These are phyloP conservation scores for Ostrea denselamellosa DNA, from an alignment of 1,140 invertebrate genomes.

Conservation along the genomic window DNA sequence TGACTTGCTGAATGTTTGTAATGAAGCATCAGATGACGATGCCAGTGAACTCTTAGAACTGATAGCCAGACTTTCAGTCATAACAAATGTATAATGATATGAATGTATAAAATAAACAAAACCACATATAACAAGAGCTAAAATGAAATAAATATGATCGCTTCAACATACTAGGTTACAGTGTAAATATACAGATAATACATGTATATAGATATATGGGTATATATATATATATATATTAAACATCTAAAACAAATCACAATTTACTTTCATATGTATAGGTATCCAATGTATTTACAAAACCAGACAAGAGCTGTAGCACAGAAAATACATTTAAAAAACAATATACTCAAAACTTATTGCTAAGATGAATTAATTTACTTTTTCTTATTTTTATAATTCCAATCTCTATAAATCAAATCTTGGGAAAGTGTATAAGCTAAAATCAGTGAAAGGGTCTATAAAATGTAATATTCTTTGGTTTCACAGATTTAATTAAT, in stretches of 20 bases:
- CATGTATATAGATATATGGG: slow-evolving; percentile 38
- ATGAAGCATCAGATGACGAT: background rate
- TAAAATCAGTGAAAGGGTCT: slow-evolving; percentile 16
- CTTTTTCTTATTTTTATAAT: background rate
- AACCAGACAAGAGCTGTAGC: background rate
- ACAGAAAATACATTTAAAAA: background rate
- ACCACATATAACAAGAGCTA: slow-evolving; percentile 39
- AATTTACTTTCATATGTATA: slow-evolving; percentile 34
- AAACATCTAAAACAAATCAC: slow-evolving; percentile 40
- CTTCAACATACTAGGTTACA: slow-evolving; percentile 14
- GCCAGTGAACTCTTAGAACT: slow-evolving; percentile 1
- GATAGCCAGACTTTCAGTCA: slow-evolving; percentile 21
- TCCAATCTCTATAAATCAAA: background rate
- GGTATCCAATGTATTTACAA: background rate
- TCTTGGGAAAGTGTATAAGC: slow-evolving; percentile 30
- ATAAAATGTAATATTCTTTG: slow-evolving; percentile 31
- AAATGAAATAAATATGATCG: slow-evolving; percentile 37
- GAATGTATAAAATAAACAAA: slow-evolving; percentile 31
- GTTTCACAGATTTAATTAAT: background rate
- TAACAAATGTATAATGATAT: slow-evolving; percentile 40
- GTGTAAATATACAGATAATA: slow-evolving; percentile 39
- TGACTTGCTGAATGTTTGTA: background rate
- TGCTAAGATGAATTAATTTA: background rate
- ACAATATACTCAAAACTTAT: slow-evolving; percentile 16
- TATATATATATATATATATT: slow-evolving; percentile 41